Evolutionary conservation across 2,113 vertebrate species (phyloP).

Genomic region (Sarotherodon lohbergeri): DNA sequence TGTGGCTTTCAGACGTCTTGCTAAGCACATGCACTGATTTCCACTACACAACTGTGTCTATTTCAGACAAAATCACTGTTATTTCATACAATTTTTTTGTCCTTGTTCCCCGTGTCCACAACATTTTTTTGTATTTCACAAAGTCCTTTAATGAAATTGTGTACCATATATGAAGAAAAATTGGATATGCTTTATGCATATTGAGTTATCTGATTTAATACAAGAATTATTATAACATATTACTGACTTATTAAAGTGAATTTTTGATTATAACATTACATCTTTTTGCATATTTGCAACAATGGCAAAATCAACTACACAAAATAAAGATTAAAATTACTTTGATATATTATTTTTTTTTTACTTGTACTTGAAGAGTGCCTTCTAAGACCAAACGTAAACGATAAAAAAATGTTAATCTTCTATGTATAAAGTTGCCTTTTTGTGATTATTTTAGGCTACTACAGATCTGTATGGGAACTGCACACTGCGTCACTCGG

Average conservation of each 20-base stretch:
- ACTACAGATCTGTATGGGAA: slow-evolving; percentile 98
- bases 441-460: slow-evolving; percentile 76
- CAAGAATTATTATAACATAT: neutral
- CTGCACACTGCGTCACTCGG: slow-evolving; percentile 95
- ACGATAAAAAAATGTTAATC: neutral
- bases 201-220: neutral
- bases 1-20: neutral
- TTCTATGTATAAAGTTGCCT: neutral
- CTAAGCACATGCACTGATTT: neutral
- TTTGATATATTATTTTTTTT: neutral
- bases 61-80: neutral
- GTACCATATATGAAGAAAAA: neutral
- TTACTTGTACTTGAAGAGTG: neutral
- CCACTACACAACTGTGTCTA: neutral
- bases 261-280: neutral
- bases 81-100: neutral
- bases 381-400: neutral
- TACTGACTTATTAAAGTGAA: neutral
- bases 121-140: neutral
- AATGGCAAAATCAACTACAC: neutral
- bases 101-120: neutral
- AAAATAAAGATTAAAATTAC: neutral
- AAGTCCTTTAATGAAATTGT: neutral
- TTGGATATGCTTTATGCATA: neutral
- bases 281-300: neutral